Evolutionary conservation across 2,797 vertebrate species (phyloP).

Genomic region (Clarias pachynema): DNA sequence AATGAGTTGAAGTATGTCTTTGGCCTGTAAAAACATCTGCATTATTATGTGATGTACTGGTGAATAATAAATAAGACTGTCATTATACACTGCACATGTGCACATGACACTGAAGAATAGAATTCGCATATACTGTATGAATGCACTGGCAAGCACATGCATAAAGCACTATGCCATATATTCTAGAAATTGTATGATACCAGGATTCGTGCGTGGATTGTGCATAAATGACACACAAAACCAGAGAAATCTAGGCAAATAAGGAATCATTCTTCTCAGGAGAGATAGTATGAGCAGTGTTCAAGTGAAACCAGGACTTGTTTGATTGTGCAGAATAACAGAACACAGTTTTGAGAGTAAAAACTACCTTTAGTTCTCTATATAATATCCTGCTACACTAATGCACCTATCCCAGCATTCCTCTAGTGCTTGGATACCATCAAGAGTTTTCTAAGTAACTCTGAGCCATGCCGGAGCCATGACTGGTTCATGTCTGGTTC

Average conservation of each 20-base stretch:
- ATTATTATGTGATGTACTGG: not conserved
- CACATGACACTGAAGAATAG: not conserved
- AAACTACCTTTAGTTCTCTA: too few species aligned
- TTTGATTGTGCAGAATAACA: too few species aligned
- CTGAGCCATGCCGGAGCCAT: too few species aligned
- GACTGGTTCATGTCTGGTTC: too few species aligned
- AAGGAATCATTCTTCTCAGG: not conserved
- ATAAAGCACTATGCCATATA: not conserved
- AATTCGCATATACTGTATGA: not conserved
- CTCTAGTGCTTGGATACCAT: too few species aligned
- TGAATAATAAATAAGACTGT: not conserved
- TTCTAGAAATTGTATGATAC: not conserved
- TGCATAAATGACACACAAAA: constrained; percentile 1
- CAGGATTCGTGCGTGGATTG: not conserved
- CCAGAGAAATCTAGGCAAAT: not conserved
- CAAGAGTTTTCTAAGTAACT: too few species aligned
- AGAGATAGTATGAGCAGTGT: not conserved
- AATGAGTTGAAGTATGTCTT: not conserved
- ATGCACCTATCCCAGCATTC: too few species aligned
- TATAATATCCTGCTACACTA: too few species aligned
- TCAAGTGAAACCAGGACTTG: too few species aligned
- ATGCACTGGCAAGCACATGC: not conserved
- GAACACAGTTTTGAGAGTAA: too few species aligned
- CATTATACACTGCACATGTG: not conserved
- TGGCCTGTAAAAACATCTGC: not conserved